phyloP scores from a whole-genome alignment of 2,113 vertebrate species.

The Toxotes chatareus region DNA sequence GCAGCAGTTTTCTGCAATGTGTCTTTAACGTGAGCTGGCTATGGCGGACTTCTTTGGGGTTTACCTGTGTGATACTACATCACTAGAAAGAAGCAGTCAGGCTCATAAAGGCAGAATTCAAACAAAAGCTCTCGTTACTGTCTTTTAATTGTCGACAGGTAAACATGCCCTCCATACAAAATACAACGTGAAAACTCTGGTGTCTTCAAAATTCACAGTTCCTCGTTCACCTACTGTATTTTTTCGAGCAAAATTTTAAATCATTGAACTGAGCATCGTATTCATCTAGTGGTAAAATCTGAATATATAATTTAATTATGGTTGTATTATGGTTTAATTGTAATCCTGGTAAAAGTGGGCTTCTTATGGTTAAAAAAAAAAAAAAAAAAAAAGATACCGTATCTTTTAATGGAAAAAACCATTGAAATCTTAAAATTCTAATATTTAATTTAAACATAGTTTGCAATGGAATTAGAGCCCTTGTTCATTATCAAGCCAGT shows the following conservation, averaged over 20 bases:
- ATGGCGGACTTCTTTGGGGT: no score
- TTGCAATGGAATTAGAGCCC: slow-evolving; percentile 30
- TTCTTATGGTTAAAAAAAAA: not conserved
- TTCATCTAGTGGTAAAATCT: not conserved
- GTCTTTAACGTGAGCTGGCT: no score
- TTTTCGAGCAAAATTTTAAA: not conserved
- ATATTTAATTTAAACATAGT: slow-evolving; percentile 9
- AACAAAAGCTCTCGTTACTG: not conserved
- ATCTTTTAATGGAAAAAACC: slow-evolving; percentile 19
- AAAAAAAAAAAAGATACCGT: not conserved
- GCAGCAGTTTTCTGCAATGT: not conserved
- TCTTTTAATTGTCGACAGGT: no score
- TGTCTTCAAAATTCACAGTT: not conserved
- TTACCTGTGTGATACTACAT: not conserved
- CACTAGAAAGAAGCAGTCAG: not conserved
- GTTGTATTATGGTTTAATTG: not conserved
- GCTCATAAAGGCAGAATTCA: not conserved
- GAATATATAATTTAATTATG: not conserved
- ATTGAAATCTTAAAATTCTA: not conserved
- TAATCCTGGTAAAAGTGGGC: not conserved
- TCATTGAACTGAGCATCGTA: not conserved
- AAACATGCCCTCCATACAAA: no score
- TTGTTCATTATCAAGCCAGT: not conserved
- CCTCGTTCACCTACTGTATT: not conserved
- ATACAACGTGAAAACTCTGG: not conserved